Evolutionary conservation across 1,140 invertebrate species (phyloP).

Genomic region (Bombus difficillimus): DNA sequence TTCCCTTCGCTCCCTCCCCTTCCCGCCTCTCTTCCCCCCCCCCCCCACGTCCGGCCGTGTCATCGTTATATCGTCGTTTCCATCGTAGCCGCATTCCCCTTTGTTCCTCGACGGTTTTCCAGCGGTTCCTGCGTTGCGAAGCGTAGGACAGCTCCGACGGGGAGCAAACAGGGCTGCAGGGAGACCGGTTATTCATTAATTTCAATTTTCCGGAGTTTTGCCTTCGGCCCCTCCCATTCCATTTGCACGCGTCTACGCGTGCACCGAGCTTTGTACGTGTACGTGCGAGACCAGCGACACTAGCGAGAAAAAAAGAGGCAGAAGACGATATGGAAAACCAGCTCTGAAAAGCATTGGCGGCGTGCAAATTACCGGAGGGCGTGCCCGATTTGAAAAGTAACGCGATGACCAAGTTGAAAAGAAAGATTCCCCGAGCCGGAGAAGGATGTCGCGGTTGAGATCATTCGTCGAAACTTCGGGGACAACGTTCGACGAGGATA

Average conservation of each 20-base stretch:
- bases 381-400: constrained; percentile 59
- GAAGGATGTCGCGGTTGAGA: neutral
- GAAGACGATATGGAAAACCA: constrained; percentile 35
- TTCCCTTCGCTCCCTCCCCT: neutral
- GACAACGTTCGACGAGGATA: constrained; percentile 50
- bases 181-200: constrained; percentile 79
- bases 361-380: constrained; percentile 37
- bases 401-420: neutral
- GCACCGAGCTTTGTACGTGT: neutral
- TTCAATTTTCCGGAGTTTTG: constrained; percentile 81
- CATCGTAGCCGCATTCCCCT: constrained; percentile 57
- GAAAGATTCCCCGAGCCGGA: neutral
- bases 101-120: constrained; percentile 72
- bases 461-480: neutral
- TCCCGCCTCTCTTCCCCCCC: too few relatives aligned
- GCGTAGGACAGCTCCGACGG: constrained; percentile 39
- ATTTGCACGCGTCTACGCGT: constrained; percentile 53
- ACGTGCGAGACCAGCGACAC: neutral
- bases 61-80: constrained; percentile 38
- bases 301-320: constrained; percentile 17
- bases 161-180: constrained; percentile 1
- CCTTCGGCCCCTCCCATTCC: constrained; percentile 61
- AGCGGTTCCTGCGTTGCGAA: constrained; percentile 60
- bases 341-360: constrained; percentile 26
- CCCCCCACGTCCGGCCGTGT: neutral